phyloP scores from a whole-genome alignment of 2,888 invertebrate species.

The Hetaerina titia region DNA sequence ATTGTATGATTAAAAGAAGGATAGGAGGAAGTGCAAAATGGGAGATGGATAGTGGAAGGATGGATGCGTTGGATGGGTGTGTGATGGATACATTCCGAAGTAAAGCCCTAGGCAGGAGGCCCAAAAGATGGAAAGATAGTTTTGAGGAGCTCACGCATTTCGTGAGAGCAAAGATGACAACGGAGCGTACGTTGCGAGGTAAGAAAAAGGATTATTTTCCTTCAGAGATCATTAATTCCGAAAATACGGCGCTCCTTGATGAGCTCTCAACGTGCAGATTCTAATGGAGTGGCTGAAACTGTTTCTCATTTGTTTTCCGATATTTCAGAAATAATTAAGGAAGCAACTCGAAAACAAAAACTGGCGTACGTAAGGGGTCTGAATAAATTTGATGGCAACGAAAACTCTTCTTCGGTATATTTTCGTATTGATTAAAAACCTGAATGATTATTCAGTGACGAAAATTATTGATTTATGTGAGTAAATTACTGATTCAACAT shows the following conservation, averaged over 20 bases:
- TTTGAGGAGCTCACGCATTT: neutral
- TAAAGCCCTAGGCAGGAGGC: neutral
- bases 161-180: conserved; percentile 31
- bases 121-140: neutral
- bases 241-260: conserved; percentile 42
- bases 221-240: conserved; percentile 45
- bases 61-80: neutral
- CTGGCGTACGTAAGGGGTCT: neutral
- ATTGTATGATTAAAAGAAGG: neutral
- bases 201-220: conserved; percentile 52
- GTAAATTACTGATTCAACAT: neutral
- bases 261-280: conserved; percentile 34
- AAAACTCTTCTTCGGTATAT: neutral
- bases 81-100: neutral
- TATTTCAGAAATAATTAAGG: conserved; percentile 43
- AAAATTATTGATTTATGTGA: neutral
- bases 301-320: conserved; percentile 26
- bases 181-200: conserved; percentile 40
- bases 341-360: neutral
- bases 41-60: neutral
- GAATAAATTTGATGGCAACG: neutral
- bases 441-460: neutral
- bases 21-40: neutral
- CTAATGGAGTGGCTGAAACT: neutral
- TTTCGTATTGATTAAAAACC: neutral